Base-by-base conservation (phyloP, 2,888 invertebrate species). In the Carpatolechia fugitivella region DNA sequence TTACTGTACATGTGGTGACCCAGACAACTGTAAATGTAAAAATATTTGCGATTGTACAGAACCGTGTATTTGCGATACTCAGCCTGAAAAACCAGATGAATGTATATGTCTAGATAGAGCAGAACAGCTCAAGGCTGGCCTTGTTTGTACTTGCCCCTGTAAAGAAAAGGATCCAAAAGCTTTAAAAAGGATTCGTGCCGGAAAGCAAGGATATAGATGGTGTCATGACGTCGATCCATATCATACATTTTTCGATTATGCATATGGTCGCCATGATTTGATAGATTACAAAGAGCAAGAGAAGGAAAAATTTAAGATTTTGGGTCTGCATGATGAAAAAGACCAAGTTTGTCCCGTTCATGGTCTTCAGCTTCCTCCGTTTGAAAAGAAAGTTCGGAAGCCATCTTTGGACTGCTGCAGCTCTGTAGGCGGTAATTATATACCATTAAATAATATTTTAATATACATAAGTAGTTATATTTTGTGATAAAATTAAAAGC, bases 401-500 rank as follows among this genome's bases (percentile, higher is more conserved):
- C 76, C 85, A 38, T 82, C 87, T 30, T 65, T 90, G 56, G 90
- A 90, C 61, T 90, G 89, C 58, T 90, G 90, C 64, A 89, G 88
- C 64, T 74, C 87, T 48, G 83, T 90, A 64, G 90, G 90, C 61
- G 90, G 90, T 86, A 71, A 54, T 24, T 3, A 41, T 38, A 47
- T 14, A 31, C 24, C 10, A 18, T 46, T 33, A 5, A 13, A 7
- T 11, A 40, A 16, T 4, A 5, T 40, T n/a, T 11, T 51, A n/a
- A n/a, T n/a, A n/a, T n/a, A n/a, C n/a, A n/a, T n/a, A n/a, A n/a
- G n/a, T n/a, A 48, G 41, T 8, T 20, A 31, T 31, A 30, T 38
- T 11, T 46, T 4, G n/a, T 36, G 51, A 55, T 29, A 8, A 10
- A 50, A 38, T 11, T 52, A n/a, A 13, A n/a, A n/a, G n/a, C n/a